Evolutionary conservation across 2,113 vertebrate species (phyloP).

Genomic region (Lasiurus borealis): DNA sequence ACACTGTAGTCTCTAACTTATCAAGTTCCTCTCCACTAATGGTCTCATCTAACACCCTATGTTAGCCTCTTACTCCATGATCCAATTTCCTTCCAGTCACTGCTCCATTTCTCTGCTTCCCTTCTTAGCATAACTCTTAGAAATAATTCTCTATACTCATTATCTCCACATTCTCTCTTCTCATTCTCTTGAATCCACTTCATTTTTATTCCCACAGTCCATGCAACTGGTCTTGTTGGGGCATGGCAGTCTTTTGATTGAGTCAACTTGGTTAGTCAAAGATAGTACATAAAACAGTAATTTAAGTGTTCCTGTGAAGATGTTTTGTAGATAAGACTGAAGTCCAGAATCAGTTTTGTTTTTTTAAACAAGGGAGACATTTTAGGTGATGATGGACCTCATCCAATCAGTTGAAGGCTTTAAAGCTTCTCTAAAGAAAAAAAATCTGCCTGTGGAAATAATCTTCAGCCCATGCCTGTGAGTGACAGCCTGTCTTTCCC

Average conservation of each 20-base stretch:
- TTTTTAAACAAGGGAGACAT: background rate
- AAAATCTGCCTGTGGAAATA: background rate
- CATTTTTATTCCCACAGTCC: background rate
- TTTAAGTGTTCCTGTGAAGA: background rate
- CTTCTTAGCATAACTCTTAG: background rate
- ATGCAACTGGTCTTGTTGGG: background rate
- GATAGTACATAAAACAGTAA: background rate
- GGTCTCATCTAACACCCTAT: background rate
- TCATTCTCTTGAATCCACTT: background rate
- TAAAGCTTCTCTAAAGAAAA: background rate
- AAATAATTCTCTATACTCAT: background rate
- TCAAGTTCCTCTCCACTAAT: background rate
- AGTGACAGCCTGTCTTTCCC: background rate
- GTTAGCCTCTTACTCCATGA: background rate
- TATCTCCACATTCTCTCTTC: background rate
- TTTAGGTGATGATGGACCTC: background rate
- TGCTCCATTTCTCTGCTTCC: background rate
- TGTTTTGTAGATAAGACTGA: background rate
- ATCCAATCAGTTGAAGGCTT: background rate
- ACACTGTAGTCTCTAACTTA: background rate
- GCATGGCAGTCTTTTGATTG: background rate
- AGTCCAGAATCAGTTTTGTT: background rate
- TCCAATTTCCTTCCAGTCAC: background rate
- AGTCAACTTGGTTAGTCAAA: background rate
- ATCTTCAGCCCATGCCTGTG: background rate